Evolutionary conservation across 2,888 invertebrate genomes (phyloP), one percentile per base, ranked within the genome.

Genomic region (Chirona hameri): DNA sequence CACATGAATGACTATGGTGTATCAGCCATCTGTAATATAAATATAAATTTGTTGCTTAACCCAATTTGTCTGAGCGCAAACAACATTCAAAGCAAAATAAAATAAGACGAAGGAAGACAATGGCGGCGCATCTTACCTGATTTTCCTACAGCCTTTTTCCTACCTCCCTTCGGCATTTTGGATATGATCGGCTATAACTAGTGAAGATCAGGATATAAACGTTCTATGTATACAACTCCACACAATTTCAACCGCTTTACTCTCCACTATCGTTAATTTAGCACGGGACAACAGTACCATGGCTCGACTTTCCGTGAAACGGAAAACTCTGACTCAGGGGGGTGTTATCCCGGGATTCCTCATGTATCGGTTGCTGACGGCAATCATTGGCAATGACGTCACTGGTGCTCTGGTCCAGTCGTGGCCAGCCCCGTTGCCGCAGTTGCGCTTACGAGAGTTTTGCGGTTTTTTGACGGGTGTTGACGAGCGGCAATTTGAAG

Each of bases 311-410:
- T 46, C 76, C 76, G 76, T 76, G 76, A 18, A 76, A 76, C 76
- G 76, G 76, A 76, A 76, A 76, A 76, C 76, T 76, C 65, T 65
- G 65, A 52, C 10, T 52, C 52, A 52, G n/a, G n/a, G n/a, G n/a
- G n/a, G n/a, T n/a, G n/a, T n/a, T n/a, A n/a, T n/a, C n/a, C n/a
- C n/a, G n/a, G n/a, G n/a, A n/a, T n/a, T n/a, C n/a, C n/a, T n/a
- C n/a, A n/a, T n/a, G n/a, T n/a, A n/a, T n/a, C n/a, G n/a, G n/a
- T n/a, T n/a, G n/a, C n/a, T n/a, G n/a, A n/a, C n/a, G n/a, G n/a
- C n/a, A n/a, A n/a, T n/a, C n/a, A n/a, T n/a, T n/a, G n/a, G n/a
- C n/a, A n/a, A n/a, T n/a, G n/a, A n/a, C n/a, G n/a, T n/a, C n/a
- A n/a, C n/a, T n/a, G n/a, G n/a, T n/a, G n/a, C n/a, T n/a, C n/a